These are phyloP conservation scores for Cryptoprocta ferox DNA, from an alignment of 2,797 vertebrate genomes.

Conservation along the genomic window DNA sequence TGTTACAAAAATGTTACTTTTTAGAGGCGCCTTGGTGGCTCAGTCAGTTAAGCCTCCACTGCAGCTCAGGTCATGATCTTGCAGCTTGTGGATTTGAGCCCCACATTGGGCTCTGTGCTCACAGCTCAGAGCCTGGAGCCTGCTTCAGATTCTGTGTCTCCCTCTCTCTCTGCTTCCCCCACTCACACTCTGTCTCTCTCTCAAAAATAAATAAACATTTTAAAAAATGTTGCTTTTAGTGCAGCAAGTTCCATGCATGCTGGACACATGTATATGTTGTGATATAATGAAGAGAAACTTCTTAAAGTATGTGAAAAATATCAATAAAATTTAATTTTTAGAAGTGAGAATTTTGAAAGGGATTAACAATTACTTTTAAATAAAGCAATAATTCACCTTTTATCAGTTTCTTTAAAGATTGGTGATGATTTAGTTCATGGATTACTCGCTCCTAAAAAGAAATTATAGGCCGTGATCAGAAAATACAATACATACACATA, in stretches of 20 bases:
- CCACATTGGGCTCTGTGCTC: too few relatives aligned
- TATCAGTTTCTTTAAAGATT: conserved; percentile 13
- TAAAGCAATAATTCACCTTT: conserved; percentile 37
- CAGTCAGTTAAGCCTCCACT: too few relatives aligned
- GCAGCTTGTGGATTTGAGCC: too few relatives aligned
- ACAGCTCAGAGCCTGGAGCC: too few relatives aligned
- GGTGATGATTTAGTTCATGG: neutral
- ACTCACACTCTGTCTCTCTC: too few relatives aligned
- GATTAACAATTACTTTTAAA: neutral
- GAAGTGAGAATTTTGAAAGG: neutral
- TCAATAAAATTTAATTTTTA: neutral
- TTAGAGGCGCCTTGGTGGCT: too few relatives aligned
- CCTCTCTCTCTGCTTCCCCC: too few relatives aligned
- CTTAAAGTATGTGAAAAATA: neutral
- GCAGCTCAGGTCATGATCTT: too few relatives aligned
- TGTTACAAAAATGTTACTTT: too few relatives aligned
- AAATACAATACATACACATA: neutral
- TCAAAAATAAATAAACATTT: too few relatives aligned
- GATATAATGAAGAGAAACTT: neutral
- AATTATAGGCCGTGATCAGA: neutral
- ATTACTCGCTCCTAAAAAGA: conserved; percentile 47
- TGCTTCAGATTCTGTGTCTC: too few relatives aligned
- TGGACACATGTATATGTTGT: neutral
- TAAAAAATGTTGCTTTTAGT: neutral
- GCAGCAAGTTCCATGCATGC: neutral